Evolutionary conservation across 2,888 invertebrate genomes (phyloP).

Genomic region (Leptura quadrifasciata): DNA sequence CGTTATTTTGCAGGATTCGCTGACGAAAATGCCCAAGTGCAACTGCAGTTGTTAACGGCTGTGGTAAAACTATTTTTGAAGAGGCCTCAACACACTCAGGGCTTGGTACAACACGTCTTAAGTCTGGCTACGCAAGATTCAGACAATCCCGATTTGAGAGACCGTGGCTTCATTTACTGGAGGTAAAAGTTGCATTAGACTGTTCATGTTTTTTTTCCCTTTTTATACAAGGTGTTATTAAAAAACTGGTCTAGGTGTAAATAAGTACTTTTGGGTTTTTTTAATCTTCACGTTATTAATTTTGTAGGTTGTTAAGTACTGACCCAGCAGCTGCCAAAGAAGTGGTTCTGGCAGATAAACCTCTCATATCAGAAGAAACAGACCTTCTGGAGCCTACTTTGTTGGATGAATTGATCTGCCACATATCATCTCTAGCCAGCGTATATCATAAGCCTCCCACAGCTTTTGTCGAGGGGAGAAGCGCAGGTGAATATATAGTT

Average conservation of each 20-base stretch:
- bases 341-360: conserved; percentile 98
- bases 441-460: conserved; percentile 99
- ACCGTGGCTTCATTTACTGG: conserved; percentile 99
- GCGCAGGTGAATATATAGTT: conserved; percentile 68
- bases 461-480: conserved; percentile 95
- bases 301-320: conserved; percentile 86
- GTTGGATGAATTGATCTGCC: conserved; percentile 98
- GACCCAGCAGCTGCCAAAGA: conserved; percentile 99
- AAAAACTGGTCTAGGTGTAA: too few relatives aligned
- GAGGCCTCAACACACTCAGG: conserved; percentile 98
- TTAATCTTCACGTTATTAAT: too few relatives aligned
- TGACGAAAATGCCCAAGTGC: conserved; percentile 75
- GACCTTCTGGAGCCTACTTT: conserved; percentile 98
- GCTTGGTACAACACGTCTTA: conserved; percentile 96
- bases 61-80: conserved; percentile 99
- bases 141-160: conserved; percentile 98
- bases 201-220: too few relatives aligned
- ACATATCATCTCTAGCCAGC: conserved; percentile 96
- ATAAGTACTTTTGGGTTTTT: too few relatives aligned
- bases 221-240: too few relatives aligned
- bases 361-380: conserved; percentile 98
- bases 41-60: conserved; percentile 96
- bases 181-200: too few relatives aligned
- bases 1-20: conserved; percentile 62
- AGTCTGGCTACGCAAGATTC: conserved; percentile 94